Evolutionary conservation across 2,113 vertebrate species (phyloP).

Genomic region (Salvelinus alpinus): DNA sequence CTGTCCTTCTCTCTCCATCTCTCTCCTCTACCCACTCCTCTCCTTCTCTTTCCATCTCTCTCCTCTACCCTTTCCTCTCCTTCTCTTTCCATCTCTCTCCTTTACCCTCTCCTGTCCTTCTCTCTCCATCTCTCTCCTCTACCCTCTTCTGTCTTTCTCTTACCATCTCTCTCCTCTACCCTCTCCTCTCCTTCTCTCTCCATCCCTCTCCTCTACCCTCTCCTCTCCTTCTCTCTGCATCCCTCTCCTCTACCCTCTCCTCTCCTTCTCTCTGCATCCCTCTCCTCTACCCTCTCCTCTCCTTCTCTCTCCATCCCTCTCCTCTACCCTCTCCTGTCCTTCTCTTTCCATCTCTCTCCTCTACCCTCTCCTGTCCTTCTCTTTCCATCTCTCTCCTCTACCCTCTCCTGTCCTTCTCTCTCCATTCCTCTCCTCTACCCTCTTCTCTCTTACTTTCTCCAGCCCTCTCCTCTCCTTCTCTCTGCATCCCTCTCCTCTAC

Average conservation of each 20-base stretch:
- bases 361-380: too few species aligned
- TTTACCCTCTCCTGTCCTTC: too few species aligned
- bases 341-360: not conserved
- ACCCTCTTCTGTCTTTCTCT: too few species aligned
- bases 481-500: not conserved
- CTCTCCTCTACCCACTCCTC: too few species aligned
- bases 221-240: too few species aligned
- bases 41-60: too few species aligned
- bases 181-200: rapidly evolving
- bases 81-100: not conserved
- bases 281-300: not conserved
- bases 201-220: too few species aligned
- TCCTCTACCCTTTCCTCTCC: too few species aligned
- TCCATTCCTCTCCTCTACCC: constrained; percentile 28
- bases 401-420: constrained; percentile 44
- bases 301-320: not conserved
- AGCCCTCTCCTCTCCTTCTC: not conserved
- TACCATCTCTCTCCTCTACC: too few species aligned
- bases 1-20: not conserved
- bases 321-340: not conserved
- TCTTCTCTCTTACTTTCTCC: not conserved
- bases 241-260: too few species aligned
- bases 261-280: not conserved
- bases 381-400: constrained; percentile 41
- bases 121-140: too few species aligned